Evolutionary conservation across 2,797 vertebrate genomes (phyloP).

Genomic region (Pipistrellus pygmaeus): DNA sequence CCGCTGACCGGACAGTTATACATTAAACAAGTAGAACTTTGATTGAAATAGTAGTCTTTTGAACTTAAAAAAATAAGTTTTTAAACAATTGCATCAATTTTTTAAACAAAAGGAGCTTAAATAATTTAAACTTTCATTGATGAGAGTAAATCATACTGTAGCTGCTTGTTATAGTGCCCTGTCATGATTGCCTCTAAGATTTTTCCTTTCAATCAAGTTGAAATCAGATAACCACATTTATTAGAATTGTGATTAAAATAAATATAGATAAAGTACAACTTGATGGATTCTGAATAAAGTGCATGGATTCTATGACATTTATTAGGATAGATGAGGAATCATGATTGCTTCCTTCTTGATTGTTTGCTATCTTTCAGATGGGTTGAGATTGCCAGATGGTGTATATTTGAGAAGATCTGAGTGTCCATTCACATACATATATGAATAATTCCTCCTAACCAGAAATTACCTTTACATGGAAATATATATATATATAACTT

Average conservation of each 20-base stretch:
- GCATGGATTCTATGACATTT: background rate
- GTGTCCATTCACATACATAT: background rate
- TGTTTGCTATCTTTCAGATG: conserved; percentile 25
- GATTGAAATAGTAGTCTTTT: conserved; percentile 5
- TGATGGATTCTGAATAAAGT: conserved; percentile 30
- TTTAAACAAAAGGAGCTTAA: conserved; percentile 21
- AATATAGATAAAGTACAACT: conserved; percentile 6
- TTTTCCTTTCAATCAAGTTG: conserved; percentile 57
- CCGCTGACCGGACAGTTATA: background rate
- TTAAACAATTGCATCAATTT: conserved; percentile 30
- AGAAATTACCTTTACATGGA: background rate
- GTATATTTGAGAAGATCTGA: background rate
- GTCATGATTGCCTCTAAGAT: background rate
- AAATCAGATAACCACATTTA: conserved; percentile 56
- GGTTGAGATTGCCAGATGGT: background rate
- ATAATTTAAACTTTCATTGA: conserved; percentile 50
- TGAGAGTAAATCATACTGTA: background rate
- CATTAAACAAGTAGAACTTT: conserved; percentile 36
- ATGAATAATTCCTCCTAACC: background rate
- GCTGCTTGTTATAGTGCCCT: background rate
- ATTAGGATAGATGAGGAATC: background rate
- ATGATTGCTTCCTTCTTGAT: conserved; percentile 23
- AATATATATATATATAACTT: background rate
- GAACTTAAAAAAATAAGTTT: background rate
- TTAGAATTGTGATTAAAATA: conserved; percentile 42